phyloP scores from a whole-genome alignment of 2,888 invertebrate genomes.

The Heliconius hortense region DNA sequence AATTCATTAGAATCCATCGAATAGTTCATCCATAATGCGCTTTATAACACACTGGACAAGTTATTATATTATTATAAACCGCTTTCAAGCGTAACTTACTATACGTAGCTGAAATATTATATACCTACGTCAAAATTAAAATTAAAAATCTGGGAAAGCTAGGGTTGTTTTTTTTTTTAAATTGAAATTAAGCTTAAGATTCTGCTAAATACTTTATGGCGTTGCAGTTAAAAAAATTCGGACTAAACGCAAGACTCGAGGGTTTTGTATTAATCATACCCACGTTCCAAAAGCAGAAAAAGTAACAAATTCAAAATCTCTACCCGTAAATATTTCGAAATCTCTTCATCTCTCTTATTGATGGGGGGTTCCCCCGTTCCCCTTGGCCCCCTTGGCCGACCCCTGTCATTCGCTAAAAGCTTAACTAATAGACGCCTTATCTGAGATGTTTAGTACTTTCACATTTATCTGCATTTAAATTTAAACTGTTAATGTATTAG shows the following conservation, averaged over 20 bases:
- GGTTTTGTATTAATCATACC: background rate
- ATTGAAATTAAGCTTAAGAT: background rate
- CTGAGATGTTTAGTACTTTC: slow-evolving; percentile 26
- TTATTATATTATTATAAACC: slow-evolving; percentile 11
- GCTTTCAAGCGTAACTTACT: background rate
- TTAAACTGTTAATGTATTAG: slow-evolving; percentile 8
- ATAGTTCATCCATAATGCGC: slow-evolving; percentile 2
- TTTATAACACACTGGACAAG: slow-evolving; percentile 5
- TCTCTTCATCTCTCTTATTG: slow-evolving; percentile 27
- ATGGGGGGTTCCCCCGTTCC: background rate
- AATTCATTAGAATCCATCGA: slow-evolving; percentile 16
- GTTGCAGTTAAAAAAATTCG: background rate
- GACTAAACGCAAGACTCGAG: background rate
- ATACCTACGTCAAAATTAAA: background rate
- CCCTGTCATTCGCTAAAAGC: slow-evolving; percentile 27
- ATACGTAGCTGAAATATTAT: background rate
- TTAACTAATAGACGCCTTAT: slow-evolving; percentile 32
- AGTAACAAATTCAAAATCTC: no score
- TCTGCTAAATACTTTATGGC: background rate
- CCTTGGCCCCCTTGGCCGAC: background rate
- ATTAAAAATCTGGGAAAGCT: background rate
- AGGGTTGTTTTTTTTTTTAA: no score
- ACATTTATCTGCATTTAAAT: slow-evolving; percentile 23
- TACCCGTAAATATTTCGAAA: slow-evolving; percentile 20
- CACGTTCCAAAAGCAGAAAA: no score